These are phyloP conservation scores for Gracilinanus agilis DNA, from an alignment of 2,113 vertebrate species.

Conservation along the genomic window DNA sequence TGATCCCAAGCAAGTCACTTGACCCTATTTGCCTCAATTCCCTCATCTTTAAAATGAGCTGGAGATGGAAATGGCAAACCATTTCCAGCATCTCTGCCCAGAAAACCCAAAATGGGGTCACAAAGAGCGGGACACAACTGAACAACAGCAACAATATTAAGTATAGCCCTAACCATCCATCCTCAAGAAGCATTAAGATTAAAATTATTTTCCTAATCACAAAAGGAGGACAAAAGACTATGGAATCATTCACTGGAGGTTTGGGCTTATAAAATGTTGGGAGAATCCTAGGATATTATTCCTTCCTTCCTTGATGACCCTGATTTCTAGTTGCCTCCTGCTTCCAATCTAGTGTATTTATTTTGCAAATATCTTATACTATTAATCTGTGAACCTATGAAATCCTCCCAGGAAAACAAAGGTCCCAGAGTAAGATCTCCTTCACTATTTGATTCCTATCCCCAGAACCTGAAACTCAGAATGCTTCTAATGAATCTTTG, in stretches of 20 bases:
- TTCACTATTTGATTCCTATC: neutral
- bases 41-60: no score
- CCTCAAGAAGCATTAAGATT: conserved; percentile 35
- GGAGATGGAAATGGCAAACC: no score
- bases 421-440: neutral
- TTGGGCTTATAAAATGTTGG: neutral
- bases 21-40: no score
- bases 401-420: neutral
- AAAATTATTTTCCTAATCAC: conserved; percentile 9
- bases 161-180: conserved; percentile 56
- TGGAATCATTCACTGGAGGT: neutral
- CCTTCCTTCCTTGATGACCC: neutral
- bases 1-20: no score
- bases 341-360: neutral
- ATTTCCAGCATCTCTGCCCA: no score
- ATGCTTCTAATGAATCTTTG: neutral
- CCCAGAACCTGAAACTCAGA: neutral
- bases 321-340: neutral
- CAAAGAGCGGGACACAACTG: no score
- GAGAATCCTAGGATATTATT: neutral
- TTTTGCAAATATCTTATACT: neutral
- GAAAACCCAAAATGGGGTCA: no score
- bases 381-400: neutral
- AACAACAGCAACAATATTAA: no score
- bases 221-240: neutral